These are phyloP conservation scores for Cistogaster globosa DNA, from an alignment of 2,888 invertebrate species.

Conservation along the genomic window DNA sequence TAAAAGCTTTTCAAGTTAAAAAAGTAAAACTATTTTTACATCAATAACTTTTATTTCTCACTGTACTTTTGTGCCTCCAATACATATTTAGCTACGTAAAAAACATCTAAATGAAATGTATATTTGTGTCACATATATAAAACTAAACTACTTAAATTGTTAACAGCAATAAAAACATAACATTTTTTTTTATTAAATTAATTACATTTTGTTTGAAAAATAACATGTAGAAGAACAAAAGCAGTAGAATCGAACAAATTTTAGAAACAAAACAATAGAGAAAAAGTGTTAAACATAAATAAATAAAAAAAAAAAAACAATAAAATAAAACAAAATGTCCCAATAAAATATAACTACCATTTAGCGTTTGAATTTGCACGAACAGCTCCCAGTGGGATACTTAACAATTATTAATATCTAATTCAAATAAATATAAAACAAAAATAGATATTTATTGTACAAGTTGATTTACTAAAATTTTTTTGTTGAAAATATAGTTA, in stretches of 20 bases:
- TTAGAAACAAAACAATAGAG: slow-evolving; percentile 10
- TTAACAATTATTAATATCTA: slow-evolving; percentile 59
- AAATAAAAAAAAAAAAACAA: not conserved
- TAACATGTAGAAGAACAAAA: slow-evolving; percentile 13
- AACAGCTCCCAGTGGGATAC: slow-evolving; percentile 44
- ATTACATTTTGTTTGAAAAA: slow-evolving; percentile 55
- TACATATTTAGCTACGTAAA: too few relatives aligned
- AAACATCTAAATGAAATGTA: too few relatives aligned
- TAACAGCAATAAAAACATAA: slow-evolving; percentile 60
- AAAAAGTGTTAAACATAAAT: slow-evolving; percentile 18
- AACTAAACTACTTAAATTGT: slow-evolving; percentile 67
- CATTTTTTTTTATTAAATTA: slow-evolving; percentile 59
- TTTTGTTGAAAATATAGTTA: too few relatives aligned
- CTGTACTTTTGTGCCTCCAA: too few relatives aligned
- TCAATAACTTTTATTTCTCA: too few relatives aligned
- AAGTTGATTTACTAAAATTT: not conserved
- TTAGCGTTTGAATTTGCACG: slow-evolving; percentile 23
- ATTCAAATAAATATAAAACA: slow-evolving; percentile 54
- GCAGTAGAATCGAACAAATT: not conserved
- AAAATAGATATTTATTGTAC: slow-evolving; percentile 22
- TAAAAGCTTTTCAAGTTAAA: too few relatives aligned
- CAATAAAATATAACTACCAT: slow-evolving; percentile 50
- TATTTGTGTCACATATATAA: slow-evolving; percentile 48
- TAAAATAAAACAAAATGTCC: slow-evolving; percentile 13
- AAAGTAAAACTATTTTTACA: too few relatives aligned